phyloP scores from a whole-genome alignment of 2,888 invertebrate genomes.

The Mongoloraphidia duomilia region DNA sequence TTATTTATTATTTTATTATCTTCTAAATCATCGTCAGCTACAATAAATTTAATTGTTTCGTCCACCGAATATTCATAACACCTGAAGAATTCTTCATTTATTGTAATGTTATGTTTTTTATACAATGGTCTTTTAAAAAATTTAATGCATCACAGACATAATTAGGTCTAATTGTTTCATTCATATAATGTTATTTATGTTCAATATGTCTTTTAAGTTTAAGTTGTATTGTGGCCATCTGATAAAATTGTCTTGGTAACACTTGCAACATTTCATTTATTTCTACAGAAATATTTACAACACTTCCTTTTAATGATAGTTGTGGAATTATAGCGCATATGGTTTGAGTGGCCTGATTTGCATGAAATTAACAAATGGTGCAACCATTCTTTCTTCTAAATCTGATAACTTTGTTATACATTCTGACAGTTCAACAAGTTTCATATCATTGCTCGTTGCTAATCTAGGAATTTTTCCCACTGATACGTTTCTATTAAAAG shows the following conservation, averaged over 20 bases:
- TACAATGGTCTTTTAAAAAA: constrained; percentile 13
- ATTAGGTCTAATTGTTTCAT: constrained; percentile 15
- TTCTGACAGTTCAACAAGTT: constrained; percentile 14
- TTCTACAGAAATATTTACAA: constrained; percentile 21
- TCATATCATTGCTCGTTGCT: constrained; percentile 12
- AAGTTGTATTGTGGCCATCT: constrained; percentile 17
- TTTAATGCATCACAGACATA: constrained; percentile 14
- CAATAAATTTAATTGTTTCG: constrained; percentile 10
- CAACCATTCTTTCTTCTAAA: constrained; percentile 23
- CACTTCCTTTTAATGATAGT: constrained; percentile 18
- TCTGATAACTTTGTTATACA: constrained; percentile 13
- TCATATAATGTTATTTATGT: constrained; percentile 18
- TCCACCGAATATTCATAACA: constrained; percentile 8
- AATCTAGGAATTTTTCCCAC: constrained; percentile 11
- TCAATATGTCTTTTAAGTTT: constrained; percentile 18
- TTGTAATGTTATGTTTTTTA: constrained; percentile 10
- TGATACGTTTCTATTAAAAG: neutral
- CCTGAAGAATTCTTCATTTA: constrained; percentile 11
- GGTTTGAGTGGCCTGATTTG: constrained; percentile 20
- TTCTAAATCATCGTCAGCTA: constrained; percentile 8
- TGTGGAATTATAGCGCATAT: constrained; percentile 19
- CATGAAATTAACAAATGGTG: constrained; percentile 23
- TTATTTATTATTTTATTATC: neutral
- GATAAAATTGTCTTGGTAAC: constrained; percentile 15
- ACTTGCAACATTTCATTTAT: constrained; percentile 15